phyloP scores from a whole-genome alignment of 2,888 invertebrate species.

The Melanargia galathea region DNA sequence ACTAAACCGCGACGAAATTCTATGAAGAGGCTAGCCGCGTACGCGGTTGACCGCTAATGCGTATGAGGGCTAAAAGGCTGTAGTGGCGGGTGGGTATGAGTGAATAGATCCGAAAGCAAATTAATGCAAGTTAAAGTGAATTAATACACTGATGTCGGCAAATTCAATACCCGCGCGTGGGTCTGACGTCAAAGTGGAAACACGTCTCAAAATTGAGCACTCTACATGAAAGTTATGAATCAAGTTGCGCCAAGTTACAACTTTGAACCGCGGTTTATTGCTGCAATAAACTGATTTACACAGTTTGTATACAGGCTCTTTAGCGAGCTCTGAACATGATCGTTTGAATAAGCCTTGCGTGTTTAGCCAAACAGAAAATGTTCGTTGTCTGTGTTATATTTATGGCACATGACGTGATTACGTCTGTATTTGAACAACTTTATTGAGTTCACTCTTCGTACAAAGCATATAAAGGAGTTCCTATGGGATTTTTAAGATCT shows the following conservation, averaged over 20 bases:
- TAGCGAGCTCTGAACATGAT: constrained; percentile 21
- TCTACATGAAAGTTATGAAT: constrained; percentile 52
- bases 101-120: too few relatives aligned
- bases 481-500: too few relatives aligned
- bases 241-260: constrained; percentile 60
- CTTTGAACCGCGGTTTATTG: constrained; percentile 48
- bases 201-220: constrained; percentile 26
- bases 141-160: background rate
- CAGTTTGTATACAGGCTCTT: constrained; percentile 21
- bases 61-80: too few relatives aligned
- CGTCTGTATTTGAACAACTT: background rate
- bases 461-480: background rate
- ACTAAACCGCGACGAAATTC: too few relatives aligned
- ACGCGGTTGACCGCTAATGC: too few relatives aligned
- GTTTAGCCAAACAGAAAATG: constrained; percentile 10
- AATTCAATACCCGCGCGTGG: background rate
- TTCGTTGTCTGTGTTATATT: background rate
- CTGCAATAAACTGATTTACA: constrained; percentile 53
- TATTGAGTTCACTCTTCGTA: background rate
- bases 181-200: constrained; percentile 20
- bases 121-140: background rate
- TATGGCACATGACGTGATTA: background rate
- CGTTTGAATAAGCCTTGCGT: constrained; percentile 17
- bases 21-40: too few relatives aligned
- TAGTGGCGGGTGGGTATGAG: too few relatives aligned